Evolutionary conservation across 1,140 invertebrate species (phyloP).

Genomic region (Bradysia coprophila): DNA sequence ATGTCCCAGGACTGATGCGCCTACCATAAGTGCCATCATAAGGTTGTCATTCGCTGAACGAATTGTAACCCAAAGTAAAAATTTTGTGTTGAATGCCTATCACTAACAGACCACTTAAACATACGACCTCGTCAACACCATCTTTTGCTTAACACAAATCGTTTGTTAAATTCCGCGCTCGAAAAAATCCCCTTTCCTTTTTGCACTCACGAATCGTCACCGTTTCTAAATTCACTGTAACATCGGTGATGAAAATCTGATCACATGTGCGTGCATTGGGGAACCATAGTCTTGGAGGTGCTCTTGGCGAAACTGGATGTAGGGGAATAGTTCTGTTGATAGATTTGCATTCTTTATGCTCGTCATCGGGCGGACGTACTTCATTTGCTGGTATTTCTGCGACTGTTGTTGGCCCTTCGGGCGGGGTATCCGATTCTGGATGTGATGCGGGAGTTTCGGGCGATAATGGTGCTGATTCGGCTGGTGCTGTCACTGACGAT

Average conservation of each 20-base stretch:
- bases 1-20: too few species aligned
- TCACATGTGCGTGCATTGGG: conserved; percentile 52
- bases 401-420: conserved; percentile 11
- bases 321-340: too few species aligned
- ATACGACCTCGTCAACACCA: too few species aligned
- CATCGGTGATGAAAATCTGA: conserved; percentile 89
- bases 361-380: too few species aligned
- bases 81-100: too few species aligned
- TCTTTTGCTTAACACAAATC: too few species aligned
- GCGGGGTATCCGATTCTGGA: conserved; percentile 12
- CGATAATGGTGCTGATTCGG: conserved; percentile 19
- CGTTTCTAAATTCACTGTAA: conserved; percentile 81
- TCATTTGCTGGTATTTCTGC: conserved; percentile 9
- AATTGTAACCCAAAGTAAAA: too few species aligned
- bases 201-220: conserved; percentile 90
- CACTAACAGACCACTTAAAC: too few species aligned
- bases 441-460: conserved; percentile 21
- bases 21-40: too few species aligned
- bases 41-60: too few species aligned
- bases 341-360: too few species aligned
- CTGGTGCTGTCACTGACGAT: conserved; percentile 18
- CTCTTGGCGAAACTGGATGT: conserved; percentile 17
- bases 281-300: conserved; percentile 51
- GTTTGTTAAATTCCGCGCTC: conserved; percentile 32
- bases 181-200: conserved; percentile 83